Conservation (phyloP, 1,140 invertebrate species). For the Hylyphantes graminicola region DNA sequence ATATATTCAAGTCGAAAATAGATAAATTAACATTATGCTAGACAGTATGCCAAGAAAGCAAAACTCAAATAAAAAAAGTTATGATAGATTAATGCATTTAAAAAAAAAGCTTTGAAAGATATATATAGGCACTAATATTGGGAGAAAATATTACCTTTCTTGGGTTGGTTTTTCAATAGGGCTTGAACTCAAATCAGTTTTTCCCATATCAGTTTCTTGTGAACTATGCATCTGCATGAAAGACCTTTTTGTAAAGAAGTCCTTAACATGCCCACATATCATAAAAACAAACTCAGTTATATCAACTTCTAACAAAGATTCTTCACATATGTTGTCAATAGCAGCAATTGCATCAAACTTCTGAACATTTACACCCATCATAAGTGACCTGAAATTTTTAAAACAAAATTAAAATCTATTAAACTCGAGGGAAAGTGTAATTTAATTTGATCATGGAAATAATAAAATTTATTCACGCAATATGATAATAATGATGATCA, state of each 20-base stretch:
- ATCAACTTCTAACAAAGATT: slow-evolving; percentile 78
- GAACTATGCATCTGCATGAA: slow-evolving; percentile 58
- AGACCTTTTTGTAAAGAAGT: slow-evolving; percentile 63
- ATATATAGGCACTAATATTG: neutral
- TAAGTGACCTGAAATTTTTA: slow-evolving; percentile 73
- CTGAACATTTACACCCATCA: slow-evolving; percentile 73
- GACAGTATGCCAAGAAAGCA: neutral
- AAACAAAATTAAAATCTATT: neutral
- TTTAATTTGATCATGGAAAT: neutral
- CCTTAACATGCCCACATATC: slow-evolving; percentile 75
- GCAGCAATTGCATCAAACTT: slow-evolving; percentile 77
- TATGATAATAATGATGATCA: neutral
- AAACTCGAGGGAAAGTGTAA: neutral
- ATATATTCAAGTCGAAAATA: too few relatives aligned
- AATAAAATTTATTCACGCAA: neutral
- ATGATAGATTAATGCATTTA: neutral
- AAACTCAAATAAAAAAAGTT: too few relatives aligned
- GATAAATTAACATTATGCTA: too few relatives aligned
- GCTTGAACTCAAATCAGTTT: too few relatives aligned
- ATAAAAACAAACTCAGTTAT: slow-evolving; percentile 75
- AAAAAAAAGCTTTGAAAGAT: neutral
- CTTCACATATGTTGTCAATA: slow-evolving; percentile 79
- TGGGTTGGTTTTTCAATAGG: too few relatives aligned
- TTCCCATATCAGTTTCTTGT: slow-evolving; percentile 3
- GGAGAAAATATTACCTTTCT: neutral